Evolutionary conservation across 2,113 vertebrate genomes (phyloP).

Genomic region (Bubo scandiacus): DNA sequence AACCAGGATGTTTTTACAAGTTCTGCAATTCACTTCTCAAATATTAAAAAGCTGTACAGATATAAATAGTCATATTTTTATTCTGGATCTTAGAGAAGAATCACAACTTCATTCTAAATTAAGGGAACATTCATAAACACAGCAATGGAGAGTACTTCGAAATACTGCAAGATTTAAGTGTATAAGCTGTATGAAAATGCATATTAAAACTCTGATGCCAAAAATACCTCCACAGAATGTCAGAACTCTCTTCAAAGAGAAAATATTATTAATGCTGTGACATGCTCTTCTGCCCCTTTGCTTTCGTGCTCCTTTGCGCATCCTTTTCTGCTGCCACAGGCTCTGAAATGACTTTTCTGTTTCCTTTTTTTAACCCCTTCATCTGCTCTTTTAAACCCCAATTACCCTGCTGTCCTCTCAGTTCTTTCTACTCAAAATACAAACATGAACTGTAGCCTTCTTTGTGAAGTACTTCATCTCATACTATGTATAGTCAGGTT

Average conservation of each 20-base stretch:
- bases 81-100: not conserved
- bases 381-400: not conserved
- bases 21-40: not conserved
- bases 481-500: not conserved
- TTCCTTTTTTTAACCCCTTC: conserved; percentile 25
- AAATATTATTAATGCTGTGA: conserved; percentile 17
- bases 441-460: not conserved
- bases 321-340: not conserved
- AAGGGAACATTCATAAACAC: not conserved
- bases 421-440: not conserved
- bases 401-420: not conserved
- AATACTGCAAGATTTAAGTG: not conserved
- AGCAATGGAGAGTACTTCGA: not conserved
- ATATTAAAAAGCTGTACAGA: not conserved
- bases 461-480: not conserved
- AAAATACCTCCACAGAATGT: conserved; percentile 33
- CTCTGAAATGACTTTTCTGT: not conserved
- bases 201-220: conserved; percentile 18
- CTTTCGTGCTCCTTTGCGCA: conserved; percentile 19
- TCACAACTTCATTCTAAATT: not conserved
- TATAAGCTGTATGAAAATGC: conserved; percentile 3
- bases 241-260: conserved; percentile 51
- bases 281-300: not conserved
- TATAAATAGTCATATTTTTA: not conserved
- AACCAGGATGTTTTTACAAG: not conserved